A percentile compares a stretch with the other conserved stretches of the same genome.
phyloP scores from a whole-genome alignment of 1,140 invertebrate species.

The Drosophila murphyi region DNA sequence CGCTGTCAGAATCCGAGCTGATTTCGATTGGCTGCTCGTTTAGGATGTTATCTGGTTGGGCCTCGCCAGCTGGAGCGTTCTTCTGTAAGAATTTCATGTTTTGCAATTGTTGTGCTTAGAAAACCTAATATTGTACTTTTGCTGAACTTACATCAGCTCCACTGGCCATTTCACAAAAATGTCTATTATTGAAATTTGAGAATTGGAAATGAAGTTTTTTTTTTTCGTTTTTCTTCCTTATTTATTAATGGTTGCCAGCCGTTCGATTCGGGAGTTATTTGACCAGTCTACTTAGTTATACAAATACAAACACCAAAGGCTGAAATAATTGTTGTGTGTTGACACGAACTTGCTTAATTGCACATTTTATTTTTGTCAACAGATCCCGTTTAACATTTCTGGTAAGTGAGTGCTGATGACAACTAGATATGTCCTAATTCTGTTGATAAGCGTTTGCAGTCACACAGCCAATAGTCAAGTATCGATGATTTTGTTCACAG shows the following conservation, averaged over 20 bases:
- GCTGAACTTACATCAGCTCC: constrained; percentile 32
- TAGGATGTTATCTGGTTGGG: constrained; percentile 27
- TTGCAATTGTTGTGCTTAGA: neutral
- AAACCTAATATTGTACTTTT: neutral
- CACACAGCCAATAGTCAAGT: neutral
- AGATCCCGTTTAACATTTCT: neutral
- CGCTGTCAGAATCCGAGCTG: constrained; percentile 34
- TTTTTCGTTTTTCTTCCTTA: neutral
- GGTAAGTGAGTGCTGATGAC: neutral
- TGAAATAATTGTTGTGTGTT: neutral
- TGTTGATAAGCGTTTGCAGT: neutral
- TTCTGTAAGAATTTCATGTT: constrained; percentile 12
- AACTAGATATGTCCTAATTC: neutral
- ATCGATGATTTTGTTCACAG: neutral
- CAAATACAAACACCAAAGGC: neutral
- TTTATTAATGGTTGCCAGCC: neutral
- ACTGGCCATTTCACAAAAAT: constrained; percentile 27
- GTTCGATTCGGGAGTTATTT: neutral
- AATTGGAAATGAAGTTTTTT: neutral
- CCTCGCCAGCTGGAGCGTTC: constrained; percentile 30
- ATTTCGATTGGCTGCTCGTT: constrained; percentile 46
- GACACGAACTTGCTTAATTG: neutral
- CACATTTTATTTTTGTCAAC: neutral
- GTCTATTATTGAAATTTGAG: neutral
- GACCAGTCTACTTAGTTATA: neutral